Conservation (phyloP, 2,797 vertebrate genomes). For the Karalla daura region DNA sequence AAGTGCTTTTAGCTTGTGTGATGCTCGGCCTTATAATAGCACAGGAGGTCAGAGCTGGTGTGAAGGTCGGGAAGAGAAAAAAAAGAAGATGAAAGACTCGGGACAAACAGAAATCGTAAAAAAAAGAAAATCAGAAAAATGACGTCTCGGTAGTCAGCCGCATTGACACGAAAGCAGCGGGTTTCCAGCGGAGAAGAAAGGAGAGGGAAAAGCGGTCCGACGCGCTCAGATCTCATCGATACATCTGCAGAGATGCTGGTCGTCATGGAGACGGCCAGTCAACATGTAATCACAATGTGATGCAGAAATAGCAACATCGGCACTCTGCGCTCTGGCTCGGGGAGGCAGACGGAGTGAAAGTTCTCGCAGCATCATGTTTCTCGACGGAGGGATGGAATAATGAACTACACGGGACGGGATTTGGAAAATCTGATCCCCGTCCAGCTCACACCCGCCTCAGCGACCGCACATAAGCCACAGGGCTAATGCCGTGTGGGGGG, state of each 20-base stretch:
- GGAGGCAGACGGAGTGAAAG: constrained; percentile 12
- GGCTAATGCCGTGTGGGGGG: constrained; percentile 33
- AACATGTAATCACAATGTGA: constrained; percentile 64
- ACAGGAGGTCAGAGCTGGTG: constrained; percentile 14
- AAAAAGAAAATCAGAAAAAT: constrained; percentile 6
- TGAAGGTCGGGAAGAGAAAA: constrained; percentile 60
- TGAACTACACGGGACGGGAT: constrained; percentile 50
- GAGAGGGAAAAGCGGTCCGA: constrained; percentile 11
- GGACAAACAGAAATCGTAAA: constrained; percentile 1
- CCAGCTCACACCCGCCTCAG: constrained; percentile 34
- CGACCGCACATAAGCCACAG: constrained; percentile 64
- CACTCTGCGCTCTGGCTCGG: background rate
- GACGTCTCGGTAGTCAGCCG: background rate
- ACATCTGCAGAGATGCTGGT: constrained; percentile 63
- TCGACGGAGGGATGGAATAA: constrained; percentile 49
- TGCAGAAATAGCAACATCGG: constrained; percentile 50
- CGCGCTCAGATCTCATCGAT: constrained; percentile 43
- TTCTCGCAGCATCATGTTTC: constrained; percentile 22
- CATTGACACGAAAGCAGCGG: background rate
- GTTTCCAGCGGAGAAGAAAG: constrained; percentile 4
- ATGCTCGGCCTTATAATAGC: background rate
- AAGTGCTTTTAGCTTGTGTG: constrained; percentile 8
- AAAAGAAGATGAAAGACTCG: constrained; percentile 55
- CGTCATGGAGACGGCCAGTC: constrained; percentile 63
- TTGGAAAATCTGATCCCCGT: constrained; percentile 56